A percentile compares a stretch with the other conserved stretches of the same genome.
phyloP scores from a whole-genome alignment of 2,797 vertebrate genomes.

The Heliangelus exortis region DNA sequence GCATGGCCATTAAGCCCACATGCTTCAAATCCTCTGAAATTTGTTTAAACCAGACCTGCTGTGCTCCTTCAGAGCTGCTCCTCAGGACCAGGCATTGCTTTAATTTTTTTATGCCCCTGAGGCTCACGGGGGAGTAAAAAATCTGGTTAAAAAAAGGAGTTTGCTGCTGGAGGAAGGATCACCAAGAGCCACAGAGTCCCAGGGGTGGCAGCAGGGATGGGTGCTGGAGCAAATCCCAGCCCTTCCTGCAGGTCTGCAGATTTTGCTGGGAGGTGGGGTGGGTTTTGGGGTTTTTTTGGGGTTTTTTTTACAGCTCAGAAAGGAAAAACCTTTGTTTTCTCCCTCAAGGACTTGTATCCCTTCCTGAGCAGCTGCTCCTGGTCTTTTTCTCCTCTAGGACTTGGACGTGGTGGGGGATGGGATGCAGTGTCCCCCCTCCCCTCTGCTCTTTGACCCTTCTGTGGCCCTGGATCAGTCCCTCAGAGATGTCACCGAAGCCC shows the following conservation, averaged over 20 bases:
- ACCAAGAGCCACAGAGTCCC: background rate
- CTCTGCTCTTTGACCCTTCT: conserved; percentile 92
- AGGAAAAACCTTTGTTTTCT: too few species aligned
- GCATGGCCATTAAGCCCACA: background rate
- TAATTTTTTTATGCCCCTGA: background rate
- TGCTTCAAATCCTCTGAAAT: background rate
- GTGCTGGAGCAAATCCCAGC: background rate
- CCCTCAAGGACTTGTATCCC: too few species aligned
- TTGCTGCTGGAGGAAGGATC: background rate
- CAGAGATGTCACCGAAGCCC: conserved; percentile 85
- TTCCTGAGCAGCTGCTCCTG: background rate
- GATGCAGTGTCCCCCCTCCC: conserved; percentile 93
- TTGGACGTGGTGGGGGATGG: conserved; percentile 95
- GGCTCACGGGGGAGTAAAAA: too few species aligned
- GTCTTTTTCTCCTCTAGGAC: conserved; percentile 79
- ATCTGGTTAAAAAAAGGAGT: background rate
- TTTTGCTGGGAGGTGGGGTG: background rate
- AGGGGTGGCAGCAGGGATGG: background rate
- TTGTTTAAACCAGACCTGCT: background rate
- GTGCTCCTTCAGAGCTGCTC: background rate
- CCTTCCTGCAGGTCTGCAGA: background rate
- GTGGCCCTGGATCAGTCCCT: conserved; percentile 86
- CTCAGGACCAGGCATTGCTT: background rate
- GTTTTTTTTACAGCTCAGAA: too few species aligned
- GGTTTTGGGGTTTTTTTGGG: too few species aligned